A percentile compares a stretch with the other conserved stretches of the same genome.
phyloP scores from a whole-genome alignment of 2,797 vertebrate genomes.

The Aratinga solstitialis region DNA sequence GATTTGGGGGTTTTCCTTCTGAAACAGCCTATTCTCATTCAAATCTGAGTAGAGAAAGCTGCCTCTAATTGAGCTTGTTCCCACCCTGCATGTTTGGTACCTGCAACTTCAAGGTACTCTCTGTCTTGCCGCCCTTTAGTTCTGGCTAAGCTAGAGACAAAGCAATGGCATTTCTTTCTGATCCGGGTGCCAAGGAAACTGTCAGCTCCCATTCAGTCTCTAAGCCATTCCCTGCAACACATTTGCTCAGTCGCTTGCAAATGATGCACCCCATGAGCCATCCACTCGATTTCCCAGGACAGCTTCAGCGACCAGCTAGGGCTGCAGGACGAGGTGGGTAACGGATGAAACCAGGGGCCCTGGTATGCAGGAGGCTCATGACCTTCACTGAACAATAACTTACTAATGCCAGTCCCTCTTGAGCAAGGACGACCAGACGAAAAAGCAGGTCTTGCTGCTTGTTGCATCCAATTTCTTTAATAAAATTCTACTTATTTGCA shows the following conservation, averaged over 20 bases:
- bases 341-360: neutral
- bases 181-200: neutral
- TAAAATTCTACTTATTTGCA: neutral
- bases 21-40: neutral
- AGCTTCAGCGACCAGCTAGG: neutral
- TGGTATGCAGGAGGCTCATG: neutral
- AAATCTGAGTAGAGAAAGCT: neutral
- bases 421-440: neutral
- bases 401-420: neutral
- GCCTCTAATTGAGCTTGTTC: neutral
- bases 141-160: neutral
- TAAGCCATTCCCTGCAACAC: neutral
- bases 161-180: neutral
- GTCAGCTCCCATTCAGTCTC: neutral
- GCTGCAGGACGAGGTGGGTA: neutral
- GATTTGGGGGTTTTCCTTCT: neutral
- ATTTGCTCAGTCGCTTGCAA: constrained; percentile 11
- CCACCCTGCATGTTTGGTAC: neutral
- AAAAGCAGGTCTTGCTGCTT: neutral
- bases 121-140: neutral
- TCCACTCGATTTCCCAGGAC: neutral
- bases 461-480: neutral
- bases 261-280: constrained; percentile 21
- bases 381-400: neutral
- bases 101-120: neutral